Base-by-base conservation (phyloP, 1,140 invertebrate genomes). In the Anoplolepis gracilipes region DNA sequence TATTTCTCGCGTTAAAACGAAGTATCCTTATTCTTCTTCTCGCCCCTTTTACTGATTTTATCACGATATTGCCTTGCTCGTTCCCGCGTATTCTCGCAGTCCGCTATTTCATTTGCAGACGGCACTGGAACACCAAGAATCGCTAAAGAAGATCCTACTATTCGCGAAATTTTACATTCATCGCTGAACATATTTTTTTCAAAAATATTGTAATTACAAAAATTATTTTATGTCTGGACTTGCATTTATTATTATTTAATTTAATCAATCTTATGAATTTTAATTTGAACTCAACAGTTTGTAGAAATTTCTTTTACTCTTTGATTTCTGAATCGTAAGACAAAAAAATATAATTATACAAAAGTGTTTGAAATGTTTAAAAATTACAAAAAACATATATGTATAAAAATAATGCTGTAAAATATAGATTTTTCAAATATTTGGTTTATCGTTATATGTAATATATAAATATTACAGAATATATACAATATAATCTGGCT, bases 101-200 rank as follows among this genome's bases (percentile, higher is more conserved):
- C 87, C 67, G 67, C 78, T 89, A 89, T 89, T 90, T 90, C 78
- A 87, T 64, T 55, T 73, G 85, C 88, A 90, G 85, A 78, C 49
- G 77, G 46, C 73, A 67, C 64, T 70, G 33, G 76, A 82, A 88
- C 87, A 82, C 55, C 55, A 61, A 33, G 62, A 87, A 53, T 61
- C 25, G 22, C 53, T 53, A 55, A 82, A 73, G 78, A 72, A 73
- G 36, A 55, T 28, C 30, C 33, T 53, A 53, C 22, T 49, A 42
- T 79, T 46, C 62, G 22, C 22, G 62, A 53, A 72, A 70, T 13
- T 72, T 22, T 82, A 42, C 57, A 22, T 19, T 82, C 65, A 57
- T 81, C 65, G 65, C 33, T 42, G 25, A 59, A 7, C 13, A 19
- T n/a, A 42, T 30, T 39, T 30, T 59, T 53, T 1, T n/a, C n/a